Percentiles rank a stretch among this genome's conserved stretches.
These are phyloP conservation scores for Aspidoscelis tigris DNA, from an alignment of 2,113 vertebrate genomes.

Conservation along the genomic window DNA sequence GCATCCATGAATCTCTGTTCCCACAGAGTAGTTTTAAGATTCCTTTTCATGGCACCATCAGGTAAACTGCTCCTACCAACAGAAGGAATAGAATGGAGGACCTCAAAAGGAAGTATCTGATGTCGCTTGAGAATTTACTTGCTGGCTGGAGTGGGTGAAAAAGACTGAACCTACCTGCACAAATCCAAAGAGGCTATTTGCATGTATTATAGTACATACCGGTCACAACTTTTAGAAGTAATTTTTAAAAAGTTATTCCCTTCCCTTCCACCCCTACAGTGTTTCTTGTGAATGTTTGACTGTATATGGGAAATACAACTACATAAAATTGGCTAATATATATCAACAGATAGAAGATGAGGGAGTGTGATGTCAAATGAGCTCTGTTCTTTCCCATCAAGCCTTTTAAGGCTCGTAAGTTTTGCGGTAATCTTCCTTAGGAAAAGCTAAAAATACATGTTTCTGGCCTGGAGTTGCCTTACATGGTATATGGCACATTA, in stretches of 20 bases:
- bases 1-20: neutral
- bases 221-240: neutral
- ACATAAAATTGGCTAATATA: neutral
- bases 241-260: neutral
- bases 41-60: neutral
- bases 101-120: neutral
- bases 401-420: constrained; percentile 8
- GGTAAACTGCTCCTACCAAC: neutral
- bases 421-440: neutral
- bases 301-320: neutral
- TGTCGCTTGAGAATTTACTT: neutral
- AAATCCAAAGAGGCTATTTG: neutral
- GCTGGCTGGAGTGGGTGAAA: neutral
- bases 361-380: neutral
- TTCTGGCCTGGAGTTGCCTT: constrained; percentile 29
- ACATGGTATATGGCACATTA: constrained; percentile 30
- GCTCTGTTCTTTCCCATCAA: neutral
- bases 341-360: neutral
- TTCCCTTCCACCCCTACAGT: too few species aligned
- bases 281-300: neutral
- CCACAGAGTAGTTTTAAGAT: neutral
- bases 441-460: neutral
- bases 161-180: neutral
- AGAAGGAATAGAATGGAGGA: neutral
- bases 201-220: neutral